Percentiles rank a stretch among this genome's conserved stretches.
Conservation (phyloP, 2,113 vertebrate species). For the Elgaria multicarinata region DNA sequence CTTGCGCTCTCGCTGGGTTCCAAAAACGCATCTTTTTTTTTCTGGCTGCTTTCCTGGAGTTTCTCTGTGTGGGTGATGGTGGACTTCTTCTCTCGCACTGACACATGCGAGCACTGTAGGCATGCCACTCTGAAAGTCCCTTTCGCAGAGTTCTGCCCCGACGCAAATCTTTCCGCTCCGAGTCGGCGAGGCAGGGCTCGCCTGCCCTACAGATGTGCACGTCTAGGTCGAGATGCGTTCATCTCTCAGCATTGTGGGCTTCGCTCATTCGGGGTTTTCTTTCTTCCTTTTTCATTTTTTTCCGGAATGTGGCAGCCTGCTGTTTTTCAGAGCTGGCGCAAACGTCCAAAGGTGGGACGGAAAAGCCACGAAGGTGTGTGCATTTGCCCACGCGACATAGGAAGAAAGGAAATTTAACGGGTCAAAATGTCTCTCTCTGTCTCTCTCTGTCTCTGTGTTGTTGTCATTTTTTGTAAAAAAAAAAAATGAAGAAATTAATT, state of each 20-base stretch:
- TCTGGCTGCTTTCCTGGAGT: conserved; percentile 64
- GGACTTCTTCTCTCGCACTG: conserved; percentile 11
- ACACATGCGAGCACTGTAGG: conserved; percentile 50
- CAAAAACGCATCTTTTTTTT: conserved; percentile 25
- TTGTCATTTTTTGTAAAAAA: no score
- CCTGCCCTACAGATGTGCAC: conserved; percentile 31
- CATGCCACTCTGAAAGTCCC: conserved; percentile 52
- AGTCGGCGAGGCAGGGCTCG: fast-evolving
- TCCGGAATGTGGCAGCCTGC: background rate
- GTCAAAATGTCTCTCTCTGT: no score
- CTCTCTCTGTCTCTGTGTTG: no score
- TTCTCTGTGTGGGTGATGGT: conserved; percentile 60
- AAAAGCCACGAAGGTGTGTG: background rate
- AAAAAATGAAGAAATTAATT: background rate
- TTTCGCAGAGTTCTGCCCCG: background rate
- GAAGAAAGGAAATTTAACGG: background rate
- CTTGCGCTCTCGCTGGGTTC: conserved; percentile 53
- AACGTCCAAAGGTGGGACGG: background rate
- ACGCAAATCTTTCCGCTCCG: conserved; percentile 20
- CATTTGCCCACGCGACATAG: no score
- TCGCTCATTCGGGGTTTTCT: no score
- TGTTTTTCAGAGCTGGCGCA: background rate
- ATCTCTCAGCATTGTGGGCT: fast-evolving
- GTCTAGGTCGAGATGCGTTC: fast-evolving
- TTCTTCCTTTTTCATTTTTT: no score